Evolutionary conservation across 2,113 vertebrate genomes (phyloP).

Genomic region (Mesitornis unicolor): DNA sequence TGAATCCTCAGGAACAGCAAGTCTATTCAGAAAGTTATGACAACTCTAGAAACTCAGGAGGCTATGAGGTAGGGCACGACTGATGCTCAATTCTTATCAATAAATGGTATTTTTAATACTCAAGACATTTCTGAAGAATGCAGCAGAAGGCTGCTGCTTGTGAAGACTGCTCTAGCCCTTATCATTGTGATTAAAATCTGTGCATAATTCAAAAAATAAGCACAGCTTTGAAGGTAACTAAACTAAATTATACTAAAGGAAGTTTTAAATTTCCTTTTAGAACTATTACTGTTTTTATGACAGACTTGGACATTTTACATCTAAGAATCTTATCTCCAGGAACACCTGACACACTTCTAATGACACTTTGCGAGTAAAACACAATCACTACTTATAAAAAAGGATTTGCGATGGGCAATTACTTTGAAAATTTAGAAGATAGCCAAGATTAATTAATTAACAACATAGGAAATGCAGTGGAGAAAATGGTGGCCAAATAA

Average conservation of each 20-base stretch:
- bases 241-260: background rate
- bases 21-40: background rate
- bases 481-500: background rate
- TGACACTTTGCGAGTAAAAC: background rate
- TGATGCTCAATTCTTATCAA: background rate
- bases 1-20: background rate
- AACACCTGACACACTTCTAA: background rate
- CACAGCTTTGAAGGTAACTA: background rate
- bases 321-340: background rate
- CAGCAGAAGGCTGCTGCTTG: background rate
- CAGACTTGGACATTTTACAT: background rate
- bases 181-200: background rate
- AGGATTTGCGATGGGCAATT: background rate
- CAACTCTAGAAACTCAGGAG: background rate
- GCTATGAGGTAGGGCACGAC: fast-evolving
- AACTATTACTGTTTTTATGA: background rate
- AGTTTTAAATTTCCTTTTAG: background rate
- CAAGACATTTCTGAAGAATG: background rate
- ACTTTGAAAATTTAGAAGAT: background rate
- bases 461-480: background rate
- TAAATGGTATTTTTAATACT: background rate
- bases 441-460: background rate
- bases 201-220: background rate
- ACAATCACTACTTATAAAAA: background rate
- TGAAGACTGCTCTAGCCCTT: background rate